Evolutionary conservation across 37 sponge, comb jelly and placozoan species (phyloP), one percentile per base, ranked within the genome.

Genomic region (Halisarca cf. caerulea): DNA sequence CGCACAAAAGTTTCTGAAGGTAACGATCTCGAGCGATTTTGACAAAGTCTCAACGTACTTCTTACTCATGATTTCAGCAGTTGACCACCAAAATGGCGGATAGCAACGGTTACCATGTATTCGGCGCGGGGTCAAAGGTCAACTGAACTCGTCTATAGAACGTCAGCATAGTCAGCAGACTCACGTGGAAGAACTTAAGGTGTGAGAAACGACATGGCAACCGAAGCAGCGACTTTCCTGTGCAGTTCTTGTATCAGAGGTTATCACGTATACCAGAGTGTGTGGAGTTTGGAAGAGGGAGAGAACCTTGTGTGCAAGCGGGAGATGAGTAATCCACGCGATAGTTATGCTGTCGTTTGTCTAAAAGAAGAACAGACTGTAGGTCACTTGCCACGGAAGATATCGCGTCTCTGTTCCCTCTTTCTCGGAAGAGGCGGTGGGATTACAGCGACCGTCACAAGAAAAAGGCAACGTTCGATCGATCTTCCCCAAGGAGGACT

Each of bases 151-250:
- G n/a, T n/a, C n/a, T n/a, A n/a, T n/a, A n/a, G n/a, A n/a, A n/a
- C n/a, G n/a, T n/a, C n/a, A n/a, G n/a, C n/a, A n/a, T n/a, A n/a
- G n/a, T n/a, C n/a, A n/a, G n/a, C n/a, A n/a, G n/a, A n/a, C n/a
- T n/a, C n/a, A n/a, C n/a, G n/a, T n/a, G n/a, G n/a, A n/a, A n/a
- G n/a, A n/a, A n/a, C n/a, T n/a, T n/a, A n/a, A n/a, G n/a, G n/a
- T n/a, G n/a, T n/a, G 45, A 47, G 11, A 41, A 43, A 74, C 44
- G 77, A 74, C 24, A 74, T 74, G 77, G 43, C 44, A n/a, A n/a
- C n/a, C n/a, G n/a, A n/a, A n/a, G n/a, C n/a, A 74, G 77, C 77
- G 42, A 74, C 77, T 40, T 43, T 41, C 77, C 77, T 74, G 77
- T 74, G 77, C 77, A 36, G 41, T 74, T 74, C 77, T 25, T 41